Evolutionary conservation across 2,888 invertebrate genomes (phyloP), one percentile per base, ranked within the genome.

Genomic region (Cheilosia vulpina): DNA sequence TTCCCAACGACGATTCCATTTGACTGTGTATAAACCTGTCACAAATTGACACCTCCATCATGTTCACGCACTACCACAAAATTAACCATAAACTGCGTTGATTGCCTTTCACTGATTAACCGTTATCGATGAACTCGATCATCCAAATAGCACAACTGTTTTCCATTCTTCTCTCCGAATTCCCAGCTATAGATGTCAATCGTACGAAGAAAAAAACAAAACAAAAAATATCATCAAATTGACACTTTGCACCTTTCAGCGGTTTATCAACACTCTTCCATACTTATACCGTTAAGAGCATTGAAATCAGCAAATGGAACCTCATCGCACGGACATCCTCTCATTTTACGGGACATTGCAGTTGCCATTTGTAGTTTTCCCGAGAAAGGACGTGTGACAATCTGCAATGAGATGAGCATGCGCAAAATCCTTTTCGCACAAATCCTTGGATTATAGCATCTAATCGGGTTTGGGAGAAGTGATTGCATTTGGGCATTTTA

Each of bases 171-270:
- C 38, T 7, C 41, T 41, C 52, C 50, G n/a, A 50, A 62, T 85
- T 81, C 52, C 72, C 21, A 72, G 71, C 38, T 13, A 81, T 77
- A 76, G 76, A 85, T 85, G 85, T 85, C 80, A 80, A 85, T 84
- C 79, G 9, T 31, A 79, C 53, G 27, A 75, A 73, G 38, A 13
- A 31, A 27, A 27, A 31, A 31, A 31, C 34, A 38, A 13, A 11
- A 3, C 2, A 38, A 38, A 13, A 38, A 13, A 38, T 13, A 38
- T 34, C 0, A 38, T 13, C 38, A 38, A 38, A 38, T 73, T 72
- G 79, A 76, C 71, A 81, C 76, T 76, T 84, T 85, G 76, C 85
- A 85, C 85, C 81, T 85, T 85, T 85, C 81, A 81, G 76, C 77
- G 76, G 81, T 77, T 73, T 72, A 85, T 80, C 75, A 69, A 31